phyloP scores from a whole-genome alignment of 2,888 invertebrate genomes.

The Eupithecia subumbrata region DNA sequence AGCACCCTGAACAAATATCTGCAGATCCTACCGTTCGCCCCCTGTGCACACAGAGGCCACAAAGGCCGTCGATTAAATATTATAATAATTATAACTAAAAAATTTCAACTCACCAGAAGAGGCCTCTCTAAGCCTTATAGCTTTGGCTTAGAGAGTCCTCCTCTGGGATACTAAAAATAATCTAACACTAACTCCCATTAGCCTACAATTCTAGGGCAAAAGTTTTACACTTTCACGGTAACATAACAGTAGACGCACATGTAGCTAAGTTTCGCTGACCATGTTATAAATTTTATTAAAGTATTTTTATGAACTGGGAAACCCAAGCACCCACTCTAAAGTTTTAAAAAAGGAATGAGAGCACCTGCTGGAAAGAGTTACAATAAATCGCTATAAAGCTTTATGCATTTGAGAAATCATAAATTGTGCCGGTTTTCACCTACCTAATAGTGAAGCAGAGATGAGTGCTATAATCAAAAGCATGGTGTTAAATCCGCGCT shows the following conservation, averaged over 20 bases:
- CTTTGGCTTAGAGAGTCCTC: too few relatives aligned
- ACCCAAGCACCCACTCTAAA: conserved; percentile 14
- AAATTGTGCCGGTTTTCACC: too few relatives aligned
- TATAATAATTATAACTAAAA: too few relatives aligned
- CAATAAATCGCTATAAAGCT: conserved; percentile 6
- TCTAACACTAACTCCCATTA: too few relatives aligned
- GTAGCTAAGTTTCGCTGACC: conserved; percentile 27
- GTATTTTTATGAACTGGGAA: conserved; percentile 14
- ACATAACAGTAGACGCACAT: background rate
- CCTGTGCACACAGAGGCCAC: too few relatives aligned
- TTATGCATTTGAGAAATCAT: background rate
- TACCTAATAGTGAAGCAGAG: background rate
- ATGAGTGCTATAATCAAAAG: background rate
- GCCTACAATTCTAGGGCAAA: background rate
- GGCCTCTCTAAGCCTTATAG: too few relatives aligned
- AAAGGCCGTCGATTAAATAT: too few relatives aligned
- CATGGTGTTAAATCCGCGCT: too few relatives aligned
- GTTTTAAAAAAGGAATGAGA: conserved; percentile 13
- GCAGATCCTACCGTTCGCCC: too few relatives aligned
- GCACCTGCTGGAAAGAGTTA: conserved; percentile 16
- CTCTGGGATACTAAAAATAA: too few relatives aligned
- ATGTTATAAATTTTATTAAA: conserved; percentile 22
- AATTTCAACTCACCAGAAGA: too few relatives aligned
- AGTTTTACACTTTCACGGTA: background rate
- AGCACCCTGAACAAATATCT: too few relatives aligned